Base-by-base conservation (phyloP, 2,888 invertebrate genomes). In the Congeria kusceri region DNA sequence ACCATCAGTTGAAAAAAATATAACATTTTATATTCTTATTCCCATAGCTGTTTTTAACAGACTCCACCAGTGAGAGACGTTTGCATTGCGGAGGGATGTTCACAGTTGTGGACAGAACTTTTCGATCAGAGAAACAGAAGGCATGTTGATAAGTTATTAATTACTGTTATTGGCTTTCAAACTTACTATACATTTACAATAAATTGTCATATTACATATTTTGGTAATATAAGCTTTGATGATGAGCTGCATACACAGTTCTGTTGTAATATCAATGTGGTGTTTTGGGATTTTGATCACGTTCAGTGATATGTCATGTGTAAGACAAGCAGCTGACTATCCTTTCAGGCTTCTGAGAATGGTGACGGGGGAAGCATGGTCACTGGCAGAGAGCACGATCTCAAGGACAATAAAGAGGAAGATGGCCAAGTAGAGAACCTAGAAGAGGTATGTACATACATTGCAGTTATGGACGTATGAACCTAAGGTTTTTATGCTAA, bases 291-390 rank as follows among this genome's bases (percentile, higher is more conserved):
- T n/a, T n/a, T 39, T 62, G 20, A 62, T 62, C 62, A 62, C 62
- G 44, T 23, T 62, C 39, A 62, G 62, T 46, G 56, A 56, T n/a
- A 56, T 9, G 9, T 56, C 56, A 56, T 11, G 56, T 64, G 47
- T 64, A 47, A 64, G 64, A 64, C n/a, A 64, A 64, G 47, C 47
- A 47, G 64, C 64, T 47, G 47, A 64, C 47, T 64, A 47, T 46
- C 44, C 64, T 64, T 64, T 47, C 64, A 46, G 47, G 47, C 11
- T 28, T 29, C 59, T 25, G 28, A 15, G 27, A 64, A 20, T 15
- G 47, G 47, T 64, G 64, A 64, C n/a, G 44, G 64, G 47, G 64
- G 64, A 23, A n/a, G n/a, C n/a, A n/a, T n/a, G n/a, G n/a, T n/a
- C n/a, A n/a, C n/a, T n/a, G n/a, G n/a, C n/a, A n/a, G n/a, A 47